Base-by-base conservation (phyloP, 2,113 vertebrate genomes). In the Syngnathus scovelli region DNA sequence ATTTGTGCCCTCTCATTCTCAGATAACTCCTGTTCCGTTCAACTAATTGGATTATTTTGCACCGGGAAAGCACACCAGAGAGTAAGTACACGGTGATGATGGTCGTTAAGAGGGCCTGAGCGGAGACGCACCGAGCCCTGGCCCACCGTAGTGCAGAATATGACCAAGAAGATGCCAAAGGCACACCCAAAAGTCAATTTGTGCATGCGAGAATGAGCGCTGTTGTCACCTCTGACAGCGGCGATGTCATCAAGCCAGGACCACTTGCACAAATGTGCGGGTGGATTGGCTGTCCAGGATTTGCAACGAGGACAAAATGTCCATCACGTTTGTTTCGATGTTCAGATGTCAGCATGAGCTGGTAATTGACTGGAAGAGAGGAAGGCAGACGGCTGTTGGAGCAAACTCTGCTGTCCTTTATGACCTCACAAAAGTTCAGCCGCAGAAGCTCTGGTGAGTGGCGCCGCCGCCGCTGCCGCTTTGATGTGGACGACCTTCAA, bases 341-440 rank as follows among this genome's bases (percentile, higher is more conserved):
- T 33, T 33, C 27, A 33, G 27, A 33, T 33, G 74, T 43, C 37
- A 92, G 88, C 85, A 89, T 92, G 91, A 90, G 80, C 87, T 70
- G 77, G 51, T 65, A 79, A 81, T 85, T 86, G 86, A 87, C 82
- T 89, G 85, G 87, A 85, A 18, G 9, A 51, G 19, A 83, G 86
- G 81, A 88, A 83, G 74, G 88, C 82, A 65, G 88, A 88, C 85
- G 86, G 87, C 85, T 85, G 89, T 91, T 87, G 89, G 85, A 76
- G 79, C 86, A 79, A 88, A 71, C 64, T 77, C 75, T 80, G 67
- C 69, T 83, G 73, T 65, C 85, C 86, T 91, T 78, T 85, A 90
- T 90, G 90, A 73, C 85, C 86, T 85, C 84, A 77, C 70, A 84
- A 75, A 78, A 49, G 70, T 64, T 69, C 75, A 69, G 64, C 66